phyloP scores from a whole-genome alignment of 2,888 invertebrate species.

The Oscheius sp. region DNA sequence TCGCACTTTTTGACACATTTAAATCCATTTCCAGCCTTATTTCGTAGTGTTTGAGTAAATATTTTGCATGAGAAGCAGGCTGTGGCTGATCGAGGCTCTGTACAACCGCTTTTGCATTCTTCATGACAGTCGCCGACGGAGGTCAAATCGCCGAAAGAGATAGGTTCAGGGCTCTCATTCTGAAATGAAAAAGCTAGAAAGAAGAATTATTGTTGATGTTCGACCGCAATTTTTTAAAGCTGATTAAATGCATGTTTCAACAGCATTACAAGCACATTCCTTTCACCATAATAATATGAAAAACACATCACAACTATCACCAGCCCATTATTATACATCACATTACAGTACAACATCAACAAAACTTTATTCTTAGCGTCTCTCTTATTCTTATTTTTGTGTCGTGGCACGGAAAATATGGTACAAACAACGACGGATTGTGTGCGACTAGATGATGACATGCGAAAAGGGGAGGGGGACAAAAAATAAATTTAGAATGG shows the following conservation, averaged over 20 bases:
- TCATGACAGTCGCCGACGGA: constrained; percentile 66
- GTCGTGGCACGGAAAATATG: constrained; percentile 25
- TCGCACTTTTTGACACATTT: constrained; percentile 68
- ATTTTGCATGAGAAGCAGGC: constrained; percentile 68
- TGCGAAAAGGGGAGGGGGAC: too few relatives aligned
- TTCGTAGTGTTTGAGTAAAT: constrained; percentile 63
- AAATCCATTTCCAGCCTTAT: constrained; percentile 65
- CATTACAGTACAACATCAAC: too few relatives aligned
- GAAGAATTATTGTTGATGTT: background rate
- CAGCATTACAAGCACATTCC: background rate
- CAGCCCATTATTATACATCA: too few relatives aligned
- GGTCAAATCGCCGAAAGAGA: constrained; percentile 58
- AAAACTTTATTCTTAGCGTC: constrained; percentile 20
- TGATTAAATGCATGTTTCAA: background rate
- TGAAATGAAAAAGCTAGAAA: constrained; percentile 1
- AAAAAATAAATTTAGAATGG: too few relatives aligned
- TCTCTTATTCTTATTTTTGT: background rate
- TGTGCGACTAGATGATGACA: too few relatives aligned
- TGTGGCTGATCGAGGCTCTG: constrained; percentile 58
- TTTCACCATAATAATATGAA: too few relatives aligned
- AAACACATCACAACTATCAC: too few relatives aligned
- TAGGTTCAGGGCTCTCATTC: constrained; percentile 39
- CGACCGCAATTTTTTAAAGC: constrained; percentile 14
- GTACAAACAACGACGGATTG: constrained; percentile 28
- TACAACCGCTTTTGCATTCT: constrained; percentile 62